These are phyloP conservation scores for Corythornis vintsioides DNA, from an alignment of 2,113 vertebrate species.

Conservation along the genomic window DNA sequence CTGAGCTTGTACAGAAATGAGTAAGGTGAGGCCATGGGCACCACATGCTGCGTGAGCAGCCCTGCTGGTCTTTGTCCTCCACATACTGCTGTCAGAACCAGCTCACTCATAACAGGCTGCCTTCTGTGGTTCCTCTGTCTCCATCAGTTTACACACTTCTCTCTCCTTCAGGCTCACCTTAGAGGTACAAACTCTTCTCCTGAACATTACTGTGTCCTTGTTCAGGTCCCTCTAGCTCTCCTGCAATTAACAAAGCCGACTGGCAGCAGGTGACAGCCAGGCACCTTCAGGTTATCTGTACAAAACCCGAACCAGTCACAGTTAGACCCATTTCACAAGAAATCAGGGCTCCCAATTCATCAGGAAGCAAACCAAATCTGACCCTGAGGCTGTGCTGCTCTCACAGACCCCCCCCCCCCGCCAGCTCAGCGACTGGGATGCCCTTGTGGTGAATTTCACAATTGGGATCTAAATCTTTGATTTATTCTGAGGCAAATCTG, in stretches of 20 bases:
- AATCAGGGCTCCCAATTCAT: neutral
- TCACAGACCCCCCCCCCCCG: neutral
- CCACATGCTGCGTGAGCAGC: neutral
- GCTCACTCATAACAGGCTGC: neutral
- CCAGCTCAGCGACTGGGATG: neutral
- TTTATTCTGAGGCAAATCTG: neutral
- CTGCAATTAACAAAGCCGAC: neutral
- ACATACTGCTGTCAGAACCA: rapidly evolving
- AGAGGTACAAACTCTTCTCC: neutral
- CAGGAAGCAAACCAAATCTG: neutral
- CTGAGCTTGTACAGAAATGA: neutral
- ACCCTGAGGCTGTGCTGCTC: neutral
- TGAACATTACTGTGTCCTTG: neutral
- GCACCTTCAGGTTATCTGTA: neutral
- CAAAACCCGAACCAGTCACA: neutral
- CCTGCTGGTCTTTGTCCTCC: neutral
- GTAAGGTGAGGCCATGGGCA: neutral
- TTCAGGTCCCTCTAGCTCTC: neutral
- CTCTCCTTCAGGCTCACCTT: neutral
- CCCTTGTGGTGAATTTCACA: neutral
- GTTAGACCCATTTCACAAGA: neutral
- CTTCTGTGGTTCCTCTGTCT: neutral
- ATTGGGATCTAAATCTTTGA: neutral
- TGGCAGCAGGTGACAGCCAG: neutral
- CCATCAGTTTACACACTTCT: neutral